Evolutionary conservation across 2,888 invertebrate genomes (phyloP).

Genomic region (Strigamia maritima): DNA sequence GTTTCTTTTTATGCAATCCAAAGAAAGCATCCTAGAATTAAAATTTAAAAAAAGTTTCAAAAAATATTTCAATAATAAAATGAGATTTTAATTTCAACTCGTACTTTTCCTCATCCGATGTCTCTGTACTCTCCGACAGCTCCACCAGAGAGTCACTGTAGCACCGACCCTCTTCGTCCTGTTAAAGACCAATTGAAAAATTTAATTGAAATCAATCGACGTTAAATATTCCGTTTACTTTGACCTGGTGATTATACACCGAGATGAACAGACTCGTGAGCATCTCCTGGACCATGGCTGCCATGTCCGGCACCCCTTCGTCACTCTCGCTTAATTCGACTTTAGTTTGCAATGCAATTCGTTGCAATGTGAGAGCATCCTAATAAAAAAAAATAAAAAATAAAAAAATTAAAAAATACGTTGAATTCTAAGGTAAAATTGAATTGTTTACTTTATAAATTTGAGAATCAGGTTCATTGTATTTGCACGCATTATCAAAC

Average conservation of each 20-base stretch:
- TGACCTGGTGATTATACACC: constrained; percentile 83
- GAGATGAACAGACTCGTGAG: constrained; percentile 86
- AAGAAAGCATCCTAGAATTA: constrained; percentile 42
- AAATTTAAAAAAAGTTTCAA: neutral
- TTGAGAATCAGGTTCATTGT: constrained; percentile 95
- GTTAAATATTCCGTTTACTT: neutral
- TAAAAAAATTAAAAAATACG: no score
- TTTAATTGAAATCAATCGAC: neutral
- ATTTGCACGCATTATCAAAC: constrained; percentile 96
- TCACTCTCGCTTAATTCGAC: constrained; percentile 73
- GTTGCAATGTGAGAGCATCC: constrained; percentile 88
- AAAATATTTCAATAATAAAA: no score
- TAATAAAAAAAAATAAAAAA: constrained; percentile 46
- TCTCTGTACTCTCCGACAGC: constrained; percentile 79
- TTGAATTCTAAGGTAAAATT: neutral
- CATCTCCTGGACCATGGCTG: constrained; percentile 83
- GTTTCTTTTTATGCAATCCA: constrained; percentile 85
- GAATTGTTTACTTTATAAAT: constrained; percentile 71
- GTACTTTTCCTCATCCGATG: constrained; percentile 63
- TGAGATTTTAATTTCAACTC: no score
- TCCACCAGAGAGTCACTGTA: constrained; percentile 95
- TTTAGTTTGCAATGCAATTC: constrained; percentile 85
- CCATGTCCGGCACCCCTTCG: constrained; percentile 83
- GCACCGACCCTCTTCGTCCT: constrained; percentile 91
- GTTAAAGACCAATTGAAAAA: constrained; percentile 37